Evolutionary conservation across 2,113 vertebrate species (phyloP), one percentile per base, ranked within the genome.

Genomic region (Cyprinus carpio): DNA sequence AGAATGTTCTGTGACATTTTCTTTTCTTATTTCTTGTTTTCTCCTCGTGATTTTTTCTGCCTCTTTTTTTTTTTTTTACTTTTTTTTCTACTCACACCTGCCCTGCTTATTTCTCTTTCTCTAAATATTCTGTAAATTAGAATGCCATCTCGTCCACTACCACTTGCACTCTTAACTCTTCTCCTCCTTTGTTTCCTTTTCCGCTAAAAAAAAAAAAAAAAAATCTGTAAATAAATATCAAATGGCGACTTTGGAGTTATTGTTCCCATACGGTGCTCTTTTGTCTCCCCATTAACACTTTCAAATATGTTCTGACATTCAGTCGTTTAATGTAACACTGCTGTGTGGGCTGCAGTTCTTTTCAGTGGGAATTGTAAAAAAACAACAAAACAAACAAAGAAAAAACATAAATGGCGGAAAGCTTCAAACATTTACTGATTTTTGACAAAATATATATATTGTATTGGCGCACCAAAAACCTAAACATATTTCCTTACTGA

Each of bases 61-160:
- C 16, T 31, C 2, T 13, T 18, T 40, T 37, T n/a, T n/a, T n/a
- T n/a, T n/a, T n/a, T n/a, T n/a, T n/a, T n/a, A n/a, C n/a, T n/a
- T n/a, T n/a, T n/a, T n/a, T 25, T 43, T 74, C 40, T 74, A 25
- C 23, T 74, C 15, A 12, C 67, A 71, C 34, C 5, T 69, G 15
- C 16, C 31, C 34, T 20, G 5, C 16, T 75, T 46, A 8, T 46
- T 74, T 25, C 4, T 23, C 10, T 71, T 11, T 71, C 18, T 37
- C 67, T 71, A 71, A 34, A 37, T 4, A 18, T 46, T 46, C n/a
- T 75, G 40, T 75, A 75, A 75, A 75, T 46, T n/a, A n/a, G 49
- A 75, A 75, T 75, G 10, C n/a, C 4, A 40, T 71, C 9, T 40
- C 37, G 46, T 75, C 71, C 23, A 46, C 37, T 64, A 25, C 60